Percentiles rank a stretch among this genome's conserved stretches.
Evolutionary conservation across 2,797 vertebrate genomes (phyloP).

Genomic region (Sebastes iracundus): DNA sequence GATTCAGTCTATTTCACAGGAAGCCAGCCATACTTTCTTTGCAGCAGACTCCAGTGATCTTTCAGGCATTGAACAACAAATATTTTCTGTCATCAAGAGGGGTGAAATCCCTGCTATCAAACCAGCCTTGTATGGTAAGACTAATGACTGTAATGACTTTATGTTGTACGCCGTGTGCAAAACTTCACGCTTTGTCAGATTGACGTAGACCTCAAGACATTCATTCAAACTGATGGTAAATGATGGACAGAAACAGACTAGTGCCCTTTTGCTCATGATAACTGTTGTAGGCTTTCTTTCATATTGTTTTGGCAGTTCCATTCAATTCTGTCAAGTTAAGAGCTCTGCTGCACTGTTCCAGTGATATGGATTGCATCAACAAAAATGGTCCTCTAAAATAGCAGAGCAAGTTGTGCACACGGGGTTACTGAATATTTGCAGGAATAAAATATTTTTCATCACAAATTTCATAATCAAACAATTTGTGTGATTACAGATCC

Average conservation of each 20-base stretch:
- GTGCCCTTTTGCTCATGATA: not conserved
- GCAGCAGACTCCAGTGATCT: slow-evolving; percentile 56
- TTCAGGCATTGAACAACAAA: slow-evolving; percentile 59
- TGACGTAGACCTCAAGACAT: not conserved
- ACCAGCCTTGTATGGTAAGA: slow-evolving; percentile 66
- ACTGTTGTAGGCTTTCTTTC: not conserved
- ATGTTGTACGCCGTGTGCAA: not conserved
- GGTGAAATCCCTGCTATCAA: slow-evolving; percentile 17
- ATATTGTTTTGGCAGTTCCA: not conserved
- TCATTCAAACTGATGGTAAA: not conserved
- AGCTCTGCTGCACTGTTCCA: not conserved
- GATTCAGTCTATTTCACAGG: slow-evolving; percentile 70
- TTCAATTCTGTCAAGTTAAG: not conserved
- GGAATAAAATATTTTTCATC: not conserved
- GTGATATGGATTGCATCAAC: not conserved
- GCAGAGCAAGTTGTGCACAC: not conserved
- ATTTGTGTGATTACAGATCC: slow-evolving; percentile 70
- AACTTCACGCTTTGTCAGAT: not conserved
- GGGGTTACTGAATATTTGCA: not conserved
- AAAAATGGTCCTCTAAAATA: not conserved
- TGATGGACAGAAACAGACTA: not conserved
- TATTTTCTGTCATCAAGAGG: slow-evolving; percentile 51
- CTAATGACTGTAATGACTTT: not conserved
- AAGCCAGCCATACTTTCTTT: slow-evolving; percentile 63
- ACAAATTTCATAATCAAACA: slow-evolving; percentile 6